These are phyloP conservation scores for Burhinus bistriatus DNA, from an alignment of 2,113 vertebrate genomes.

Conservation along the genomic window DNA sequence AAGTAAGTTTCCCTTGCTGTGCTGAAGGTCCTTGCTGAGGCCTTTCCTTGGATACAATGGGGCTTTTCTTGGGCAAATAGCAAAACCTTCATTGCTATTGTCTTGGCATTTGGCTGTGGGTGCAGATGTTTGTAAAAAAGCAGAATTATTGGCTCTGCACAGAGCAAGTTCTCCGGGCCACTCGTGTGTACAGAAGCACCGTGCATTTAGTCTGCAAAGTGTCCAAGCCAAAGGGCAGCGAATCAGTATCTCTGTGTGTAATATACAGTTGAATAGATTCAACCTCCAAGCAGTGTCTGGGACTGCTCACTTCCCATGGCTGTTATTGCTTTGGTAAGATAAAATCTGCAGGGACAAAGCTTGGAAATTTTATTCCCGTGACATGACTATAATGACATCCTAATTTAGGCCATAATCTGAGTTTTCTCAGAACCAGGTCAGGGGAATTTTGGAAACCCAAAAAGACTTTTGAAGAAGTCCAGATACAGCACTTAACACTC, in stretches of 20 bases:
- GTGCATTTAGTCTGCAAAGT: neutral
- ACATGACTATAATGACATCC: neutral
- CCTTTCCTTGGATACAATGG: neutral
- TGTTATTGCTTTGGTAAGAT: neutral
- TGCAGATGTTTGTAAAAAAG: neutral
- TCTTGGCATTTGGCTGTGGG: neutral
- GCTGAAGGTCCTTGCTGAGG: neutral
- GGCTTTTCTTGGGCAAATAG: neutral
- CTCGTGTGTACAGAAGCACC: neutral
- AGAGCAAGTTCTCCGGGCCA: neutral
- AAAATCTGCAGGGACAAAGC: neutral
- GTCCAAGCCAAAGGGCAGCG: neutral
- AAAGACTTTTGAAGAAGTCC: neutral
- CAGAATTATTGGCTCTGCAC: neutral
- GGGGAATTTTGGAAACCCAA: neutral
- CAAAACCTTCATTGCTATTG: neutral
- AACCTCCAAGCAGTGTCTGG: neutral
- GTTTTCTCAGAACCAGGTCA: neutral
- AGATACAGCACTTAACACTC: neutral
- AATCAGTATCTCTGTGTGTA: neutral
- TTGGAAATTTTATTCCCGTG: neutral
- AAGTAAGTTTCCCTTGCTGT: conserved; percentile 76
- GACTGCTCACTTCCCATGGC: neutral
- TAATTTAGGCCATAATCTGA: neutral
- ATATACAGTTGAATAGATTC: neutral